Percentiles rank a stretch among this genome's conserved stretches.
These are phyloP conservation scores for Sylvia borin DNA, from an alignment of 2,797 vertebrate genomes.

Conservation along the genomic window DNA sequence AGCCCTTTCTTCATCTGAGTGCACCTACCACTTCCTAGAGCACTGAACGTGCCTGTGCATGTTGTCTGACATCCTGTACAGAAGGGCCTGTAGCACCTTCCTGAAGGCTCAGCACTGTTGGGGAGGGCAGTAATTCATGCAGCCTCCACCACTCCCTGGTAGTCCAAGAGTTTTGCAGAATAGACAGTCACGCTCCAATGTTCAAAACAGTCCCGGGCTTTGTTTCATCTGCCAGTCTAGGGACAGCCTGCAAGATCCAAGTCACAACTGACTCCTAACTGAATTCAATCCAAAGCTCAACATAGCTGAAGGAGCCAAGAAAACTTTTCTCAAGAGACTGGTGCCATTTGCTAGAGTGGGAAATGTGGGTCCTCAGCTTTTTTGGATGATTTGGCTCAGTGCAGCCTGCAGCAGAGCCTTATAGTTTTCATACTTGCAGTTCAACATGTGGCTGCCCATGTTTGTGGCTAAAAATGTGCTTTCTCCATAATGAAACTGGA, in stretches of 20 bases:
- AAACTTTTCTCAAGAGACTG: conserved; percentile 17
- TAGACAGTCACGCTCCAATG: neutral
- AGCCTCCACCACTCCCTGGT: neutral
- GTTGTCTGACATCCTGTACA: neutral
- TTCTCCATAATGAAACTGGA: conserved; percentile 57
- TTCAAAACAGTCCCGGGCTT: neutral
- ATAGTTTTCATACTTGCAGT: neutral
- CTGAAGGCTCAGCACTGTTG: neutral
- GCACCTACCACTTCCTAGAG: neutral
- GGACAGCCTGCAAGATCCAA: conserved; percentile 34
- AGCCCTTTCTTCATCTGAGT: neutral
- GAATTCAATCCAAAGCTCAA: conserved; percentile 34
- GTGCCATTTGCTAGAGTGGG: neutral
- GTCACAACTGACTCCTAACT: neutral
- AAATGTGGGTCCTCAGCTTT: neutral
- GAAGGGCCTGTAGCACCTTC: neutral
- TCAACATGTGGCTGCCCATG: conserved; percentile 17
- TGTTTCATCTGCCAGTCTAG: conserved; percentile 21
- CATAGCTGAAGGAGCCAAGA: conserved; percentile 10
- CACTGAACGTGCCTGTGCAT: too few species aligned
- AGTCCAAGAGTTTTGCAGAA: neutral
- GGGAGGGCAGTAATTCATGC: neutral
- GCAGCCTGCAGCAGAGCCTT: neutral
- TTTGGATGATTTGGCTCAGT: neutral
- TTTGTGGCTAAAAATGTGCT: conserved; percentile 34